phyloP scores from a whole-genome alignment of 2,888 invertebrate species.

The Rhagonycha fulva region DNA sequence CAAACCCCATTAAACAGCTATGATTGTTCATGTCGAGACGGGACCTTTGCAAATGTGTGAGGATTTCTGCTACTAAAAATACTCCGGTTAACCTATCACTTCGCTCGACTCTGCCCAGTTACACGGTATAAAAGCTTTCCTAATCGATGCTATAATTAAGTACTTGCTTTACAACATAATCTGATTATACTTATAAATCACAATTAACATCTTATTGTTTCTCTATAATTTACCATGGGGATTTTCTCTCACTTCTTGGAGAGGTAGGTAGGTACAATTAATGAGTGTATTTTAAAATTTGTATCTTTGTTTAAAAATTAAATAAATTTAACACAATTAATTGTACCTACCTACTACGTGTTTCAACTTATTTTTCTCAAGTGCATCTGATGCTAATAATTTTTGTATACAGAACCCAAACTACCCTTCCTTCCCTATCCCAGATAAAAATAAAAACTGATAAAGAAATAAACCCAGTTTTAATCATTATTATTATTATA shows the following conservation, averaged over 20 bases:
- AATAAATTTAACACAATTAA: not conserved
- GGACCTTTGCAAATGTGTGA: conserved; percentile 7
- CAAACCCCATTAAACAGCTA: conserved; percentile 32
- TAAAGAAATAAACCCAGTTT: not conserved
- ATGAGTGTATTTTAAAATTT: not conserved
- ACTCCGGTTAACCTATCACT: conserved; percentile 2
- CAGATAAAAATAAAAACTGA: not conserved
- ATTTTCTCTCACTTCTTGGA: not conserved
- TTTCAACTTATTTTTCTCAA: not conserved
- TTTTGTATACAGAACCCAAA: not conserved
- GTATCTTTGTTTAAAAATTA: not conserved
- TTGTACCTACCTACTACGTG: not conserved
- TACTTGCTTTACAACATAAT: conserved; percentile 20
- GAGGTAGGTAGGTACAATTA: not conserved
- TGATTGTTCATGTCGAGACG: conserved; percentile 24
- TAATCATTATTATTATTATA: not conserved
- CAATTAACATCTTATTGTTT: conserved; percentile 22
- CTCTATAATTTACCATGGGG: conserved; percentile 2
- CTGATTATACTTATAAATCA: conserved; percentile 29
- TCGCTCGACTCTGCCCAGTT: not conserved
- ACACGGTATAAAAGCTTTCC: conserved; percentile 8
- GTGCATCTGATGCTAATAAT: not conserved
- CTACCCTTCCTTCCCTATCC: not conserved
- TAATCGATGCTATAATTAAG: conserved; percentile 29
- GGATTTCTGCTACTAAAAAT: conserved; percentile 2